Base-by-base conservation (phyloP, 2,113 vertebrate genomes). In the Chaetorhynchus papuensis region DNA sequence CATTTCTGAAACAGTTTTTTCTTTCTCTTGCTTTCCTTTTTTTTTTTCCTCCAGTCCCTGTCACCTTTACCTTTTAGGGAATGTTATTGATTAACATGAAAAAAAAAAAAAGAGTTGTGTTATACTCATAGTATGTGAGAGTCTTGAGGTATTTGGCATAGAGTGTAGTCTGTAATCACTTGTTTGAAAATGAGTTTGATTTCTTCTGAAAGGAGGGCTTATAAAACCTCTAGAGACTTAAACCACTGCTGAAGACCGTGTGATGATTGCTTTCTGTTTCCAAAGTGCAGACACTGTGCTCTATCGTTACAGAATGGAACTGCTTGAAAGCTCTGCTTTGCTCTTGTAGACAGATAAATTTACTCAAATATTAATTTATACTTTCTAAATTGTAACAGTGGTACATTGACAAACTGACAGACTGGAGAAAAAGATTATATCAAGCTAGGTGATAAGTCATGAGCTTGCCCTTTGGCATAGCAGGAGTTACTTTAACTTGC, bases 401-500 rank as follows among this genome's bases (percentile, higher is more conserved):
- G 3, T 42, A 59, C 9, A 1, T 21, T 70, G 60, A 64, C 59
- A 88, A 45, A 79, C 24, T 37, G 28, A 47, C 15, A 74, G 27
- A 23, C 19, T 3, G 3, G 15, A 60, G 16, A 11, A 42, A 22
- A 60, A 50, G 15, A 12, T 1, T 4, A 3, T 24, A 64, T 2
- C 41, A 39, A 57, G 9, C 21, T 42, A 33, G 30, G 19, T 57
- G 27, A 6, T 30, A 69, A 70, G 47, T 56, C 30, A 20, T 33
- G 44, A 44, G 22, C 35, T 86, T 83, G 11, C 21, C 31, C 13
- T 17, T 2, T 39, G 52, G 30, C 47, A 33, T 45, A 75, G 41
- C 37, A 57, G 37, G 68, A 86, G 56, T 74, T 88, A 44, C 63
- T 93, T 85, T 18, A 83, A 45, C 42, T 83, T 85, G n/a, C 37